A percentile compares a stretch with the other conserved stretches of the same genome.
phyloP scores from a whole-genome alignment of 2,113 vertebrate species.

The Cynocephalus volans region DNA sequence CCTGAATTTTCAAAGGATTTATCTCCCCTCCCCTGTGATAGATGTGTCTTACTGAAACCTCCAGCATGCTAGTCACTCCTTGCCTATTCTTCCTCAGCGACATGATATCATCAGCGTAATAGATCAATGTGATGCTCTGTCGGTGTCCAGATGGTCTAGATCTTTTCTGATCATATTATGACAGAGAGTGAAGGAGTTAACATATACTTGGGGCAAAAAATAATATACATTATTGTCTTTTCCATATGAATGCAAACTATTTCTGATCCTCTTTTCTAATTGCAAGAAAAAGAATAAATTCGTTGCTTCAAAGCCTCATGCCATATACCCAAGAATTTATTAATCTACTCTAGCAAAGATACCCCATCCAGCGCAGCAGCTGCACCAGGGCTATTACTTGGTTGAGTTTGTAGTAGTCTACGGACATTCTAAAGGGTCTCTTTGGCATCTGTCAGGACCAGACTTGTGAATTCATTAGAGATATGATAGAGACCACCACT shows the following conservation, averaged over 20 bases:
- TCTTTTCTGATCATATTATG: background rate
- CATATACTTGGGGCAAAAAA: background rate
- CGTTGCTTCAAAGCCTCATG: background rate
- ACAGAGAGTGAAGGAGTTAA: background rate
- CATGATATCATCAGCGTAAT: background rate
- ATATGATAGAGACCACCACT: background rate
- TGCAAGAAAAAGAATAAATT: background rate
- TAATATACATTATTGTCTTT: constrained; percentile 43
- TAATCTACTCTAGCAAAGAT: constrained; percentile 8
- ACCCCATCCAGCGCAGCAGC: background rate
- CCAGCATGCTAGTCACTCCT: background rate
- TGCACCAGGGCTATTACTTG: background rate
- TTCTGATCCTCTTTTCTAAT: constrained; percentile 5
- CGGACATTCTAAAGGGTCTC: background rate
- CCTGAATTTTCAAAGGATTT: background rate
- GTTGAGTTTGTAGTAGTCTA: background rate
- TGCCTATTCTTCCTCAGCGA: background rate
- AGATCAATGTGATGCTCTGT: background rate
- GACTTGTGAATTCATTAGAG: background rate
- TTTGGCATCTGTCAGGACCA: background rate
- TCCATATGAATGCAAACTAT: background rate
- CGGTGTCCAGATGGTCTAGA: background rate
- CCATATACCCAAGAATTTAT: background rate
- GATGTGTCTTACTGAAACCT: background rate
- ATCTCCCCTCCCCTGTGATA: background rate